Evolutionary conservation across 2,888 invertebrate genomes (phyloP).

Genomic region (Agrochola lota): DNA sequence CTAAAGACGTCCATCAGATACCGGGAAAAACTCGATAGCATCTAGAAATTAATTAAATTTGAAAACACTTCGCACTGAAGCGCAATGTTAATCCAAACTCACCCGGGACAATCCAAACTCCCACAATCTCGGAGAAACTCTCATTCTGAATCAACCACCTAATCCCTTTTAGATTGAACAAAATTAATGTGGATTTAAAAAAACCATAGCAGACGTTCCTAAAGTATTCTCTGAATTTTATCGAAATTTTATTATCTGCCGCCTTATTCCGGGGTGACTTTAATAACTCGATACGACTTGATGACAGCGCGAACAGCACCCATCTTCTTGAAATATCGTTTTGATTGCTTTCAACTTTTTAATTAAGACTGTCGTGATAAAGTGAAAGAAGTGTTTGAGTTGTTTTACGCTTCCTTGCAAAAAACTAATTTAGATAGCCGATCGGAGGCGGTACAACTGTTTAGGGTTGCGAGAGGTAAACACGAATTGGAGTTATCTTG

Average conservation of each 20-base stretch:
- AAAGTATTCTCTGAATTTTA: constrained; percentile 69
- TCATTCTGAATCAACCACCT: constrained; percentile 65
- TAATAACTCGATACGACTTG: constrained; percentile 69
- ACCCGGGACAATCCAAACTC: constrained; percentile 21
- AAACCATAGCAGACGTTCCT: constrained; percentile 71
- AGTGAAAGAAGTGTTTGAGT: constrained; percentile 59
- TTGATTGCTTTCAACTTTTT: constrained; percentile 78
- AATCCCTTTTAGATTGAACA: constrained; percentile 80
- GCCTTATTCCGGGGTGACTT: constrained; percentile 65
- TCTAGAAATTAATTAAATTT: constrained; percentile 72
- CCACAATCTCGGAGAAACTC: constrained; percentile 60
- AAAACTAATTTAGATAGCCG: constrained; percentile 65
- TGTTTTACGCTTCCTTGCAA: constrained; percentile 60
- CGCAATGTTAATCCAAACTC: constrained; percentile 58
- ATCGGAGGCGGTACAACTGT: constrained; percentile 37
- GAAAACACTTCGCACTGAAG: constrained; percentile 62
- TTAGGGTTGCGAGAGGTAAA: constrained; percentile 41
- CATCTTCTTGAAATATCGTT: constrained; percentile 66
- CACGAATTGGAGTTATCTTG: constrained; percentile 55
- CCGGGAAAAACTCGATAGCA: constrained; percentile 61
- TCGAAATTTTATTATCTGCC: constrained; percentile 74
- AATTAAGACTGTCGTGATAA: constrained; percentile 73
- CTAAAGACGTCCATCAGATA: constrained; percentile 41
- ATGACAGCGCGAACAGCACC: constrained; percentile 66
- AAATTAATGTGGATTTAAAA: constrained; percentile 80